A percentile compares a stretch with the other conserved stretches of the same genome.
These are phyloP conservation scores for Pelobates cultripes DNA, from an alignment of 2,797 vertebrate genomes.

Conservation along the genomic window DNA sequence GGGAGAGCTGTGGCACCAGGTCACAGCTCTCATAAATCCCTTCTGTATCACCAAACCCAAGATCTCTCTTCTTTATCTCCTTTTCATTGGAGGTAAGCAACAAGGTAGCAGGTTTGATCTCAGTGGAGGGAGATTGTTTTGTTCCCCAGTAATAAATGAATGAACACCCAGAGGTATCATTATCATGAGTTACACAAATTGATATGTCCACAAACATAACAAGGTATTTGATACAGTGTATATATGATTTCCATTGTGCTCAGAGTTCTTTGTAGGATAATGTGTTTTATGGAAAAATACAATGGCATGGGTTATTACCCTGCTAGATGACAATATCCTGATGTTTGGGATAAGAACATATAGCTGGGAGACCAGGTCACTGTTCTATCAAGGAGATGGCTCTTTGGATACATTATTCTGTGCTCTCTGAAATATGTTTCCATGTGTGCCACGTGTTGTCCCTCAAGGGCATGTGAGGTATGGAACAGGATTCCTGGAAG, in stretches of 20 bases:
- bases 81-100: too few species aligned
- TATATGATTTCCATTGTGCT: neutral
- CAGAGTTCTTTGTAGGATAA: neutral
- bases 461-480: neutral
- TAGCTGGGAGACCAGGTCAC: neutral
- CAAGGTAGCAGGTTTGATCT: too few species aligned
- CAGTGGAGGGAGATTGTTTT: too few species aligned
- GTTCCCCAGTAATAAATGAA: too few species aligned
- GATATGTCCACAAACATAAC: neutral
- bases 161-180: too few species aligned
- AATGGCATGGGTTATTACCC: neutral
- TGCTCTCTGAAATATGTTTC: conserved; percentile 4
- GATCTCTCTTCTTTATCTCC: too few species aligned
- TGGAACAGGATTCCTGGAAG: neutral
- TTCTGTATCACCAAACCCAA: too few species aligned
- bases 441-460: neutral
- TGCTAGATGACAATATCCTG: neutral
- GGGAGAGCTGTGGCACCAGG: too few species aligned
- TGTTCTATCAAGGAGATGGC: neutral
- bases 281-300: neutral
- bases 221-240: neutral
- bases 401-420: conserved; percentile 12
- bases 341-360: neutral
- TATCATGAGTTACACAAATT: neutral
- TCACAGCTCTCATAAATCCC: too few species aligned